Evolutionary conservation across 92 coral and sea anemone species (phyloP).

Genomic region (Galaxea fascicularis): DNA sequence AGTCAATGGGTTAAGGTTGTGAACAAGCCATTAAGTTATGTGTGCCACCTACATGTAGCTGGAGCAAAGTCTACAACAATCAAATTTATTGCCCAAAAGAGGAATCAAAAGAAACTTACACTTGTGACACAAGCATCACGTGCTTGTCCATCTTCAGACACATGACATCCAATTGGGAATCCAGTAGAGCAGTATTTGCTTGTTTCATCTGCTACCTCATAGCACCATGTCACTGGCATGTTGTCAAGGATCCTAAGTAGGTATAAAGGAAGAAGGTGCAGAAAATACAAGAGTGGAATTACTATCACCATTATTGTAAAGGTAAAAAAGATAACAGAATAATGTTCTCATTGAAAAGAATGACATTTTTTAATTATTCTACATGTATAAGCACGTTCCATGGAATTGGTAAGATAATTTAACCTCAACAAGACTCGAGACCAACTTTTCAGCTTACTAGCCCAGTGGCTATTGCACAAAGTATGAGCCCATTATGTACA

Average conservation of each 20-base stretch:
- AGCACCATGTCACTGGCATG: conserved; percentile 99
- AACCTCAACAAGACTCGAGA: too few species aligned
- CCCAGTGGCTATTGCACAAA: too few species aligned
- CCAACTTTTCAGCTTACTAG: too few species aligned
- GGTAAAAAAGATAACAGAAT: too few species aligned
- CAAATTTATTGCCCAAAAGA: background rate
- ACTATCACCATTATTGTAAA: too few species aligned
- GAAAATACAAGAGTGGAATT: background rate
- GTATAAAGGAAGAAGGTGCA: background rate
- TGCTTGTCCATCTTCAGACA: conserved; percentile 77
- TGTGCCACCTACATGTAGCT: background rate
- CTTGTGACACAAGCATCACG: conserved; percentile 96
- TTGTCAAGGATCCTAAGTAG: conserved; percentile 93
- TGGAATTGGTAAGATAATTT: too few species aligned
- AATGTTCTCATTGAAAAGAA: too few species aligned
- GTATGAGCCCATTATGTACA: too few species aligned
- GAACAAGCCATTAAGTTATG: too few species aligned
- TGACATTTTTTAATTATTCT: too few species aligned
- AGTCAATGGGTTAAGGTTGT: too few species aligned
- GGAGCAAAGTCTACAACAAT: too few species aligned
- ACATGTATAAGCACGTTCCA: background rate
- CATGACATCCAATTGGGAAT: conserved; percentile 96
- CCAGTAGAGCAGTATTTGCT: conserved; percentile 93
- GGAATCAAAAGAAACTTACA: conserved; percentile 61
- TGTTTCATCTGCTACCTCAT: conserved; percentile 85